phyloP scores from a whole-genome alignment of 2,797 vertebrate genomes.

The Lepilemur septentrionalis region DNA sequence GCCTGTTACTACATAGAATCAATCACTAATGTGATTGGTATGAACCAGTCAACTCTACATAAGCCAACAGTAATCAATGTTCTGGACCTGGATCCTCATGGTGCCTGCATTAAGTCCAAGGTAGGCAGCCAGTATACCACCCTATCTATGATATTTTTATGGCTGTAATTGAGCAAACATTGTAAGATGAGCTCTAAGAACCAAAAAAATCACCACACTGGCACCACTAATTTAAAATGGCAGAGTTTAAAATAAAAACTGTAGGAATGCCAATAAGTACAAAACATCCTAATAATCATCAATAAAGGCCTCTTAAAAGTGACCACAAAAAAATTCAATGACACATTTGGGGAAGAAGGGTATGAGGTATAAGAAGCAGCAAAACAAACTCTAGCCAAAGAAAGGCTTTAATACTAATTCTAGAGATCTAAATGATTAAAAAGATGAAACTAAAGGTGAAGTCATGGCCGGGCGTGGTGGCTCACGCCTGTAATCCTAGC shows the following conservation, averaged over 20 bases:
- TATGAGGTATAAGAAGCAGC: neutral
- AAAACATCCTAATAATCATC: neutral
- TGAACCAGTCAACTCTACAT: neutral
- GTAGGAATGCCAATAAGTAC: neutral
- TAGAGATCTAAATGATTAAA: neutral
- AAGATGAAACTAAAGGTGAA: neutral
- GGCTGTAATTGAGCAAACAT: neutral
- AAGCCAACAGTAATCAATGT: neutral
- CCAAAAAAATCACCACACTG: neutral
- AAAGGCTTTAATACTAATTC: neutral
- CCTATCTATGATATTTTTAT: neutral
- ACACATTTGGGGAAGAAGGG: neutral
- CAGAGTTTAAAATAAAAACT: neutral
- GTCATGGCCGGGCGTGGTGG: no score
- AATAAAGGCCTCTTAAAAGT: neutral
- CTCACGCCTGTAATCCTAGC: no score
- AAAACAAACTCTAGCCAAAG: slow-evolving; percentile 14
- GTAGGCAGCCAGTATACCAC: neutral
- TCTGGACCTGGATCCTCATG: neutral
- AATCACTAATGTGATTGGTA: neutral
- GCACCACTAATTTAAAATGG: neutral
- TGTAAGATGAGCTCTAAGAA: neutral
- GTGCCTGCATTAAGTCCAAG: neutral
- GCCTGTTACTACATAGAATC: neutral
- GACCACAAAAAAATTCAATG: neutral